Evolutionary conservation across 2,797 vertebrate species (phyloP).

Genomic region (Melanotaenia trifasciata): DNA sequence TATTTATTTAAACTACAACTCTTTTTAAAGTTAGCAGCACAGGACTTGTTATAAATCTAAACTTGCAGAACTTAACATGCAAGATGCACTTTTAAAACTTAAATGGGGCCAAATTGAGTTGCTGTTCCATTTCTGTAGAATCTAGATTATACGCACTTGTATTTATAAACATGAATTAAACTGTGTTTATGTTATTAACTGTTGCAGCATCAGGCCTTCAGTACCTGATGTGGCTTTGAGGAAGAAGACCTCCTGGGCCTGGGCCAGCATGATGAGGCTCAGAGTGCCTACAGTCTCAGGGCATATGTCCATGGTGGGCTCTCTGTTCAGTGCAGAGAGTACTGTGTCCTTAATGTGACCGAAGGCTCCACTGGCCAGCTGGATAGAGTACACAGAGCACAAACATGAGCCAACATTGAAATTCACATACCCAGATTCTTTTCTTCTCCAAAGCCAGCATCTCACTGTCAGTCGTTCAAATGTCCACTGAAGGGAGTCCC

Average conservation of each 20-base stretch:
- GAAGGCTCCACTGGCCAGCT: conserved; percentile 97
- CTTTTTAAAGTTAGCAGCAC: conserved; percentile 15
- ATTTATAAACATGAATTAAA: background rate
- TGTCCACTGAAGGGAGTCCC: background rate
- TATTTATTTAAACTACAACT: conserved; percentile 18
- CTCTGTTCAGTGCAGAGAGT: conserved; percentile 92
- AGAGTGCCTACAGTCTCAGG: conserved; percentile 95
- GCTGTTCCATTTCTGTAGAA: background rate
- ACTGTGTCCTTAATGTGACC: conserved; percentile 98
- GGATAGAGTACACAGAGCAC: conserved; percentile 13
- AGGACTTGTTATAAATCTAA: conserved; percentile 21
- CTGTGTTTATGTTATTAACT: background rate
- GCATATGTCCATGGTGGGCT: conserved; percentile 97
- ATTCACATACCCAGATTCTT: background rate
- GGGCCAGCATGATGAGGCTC: conserved; percentile 97
- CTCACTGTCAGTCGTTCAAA: background rate
- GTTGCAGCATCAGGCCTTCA: background rate
- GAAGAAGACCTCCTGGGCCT: conserved; percentile 99
- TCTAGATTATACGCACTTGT: background rate
- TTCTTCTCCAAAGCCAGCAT: background rate
- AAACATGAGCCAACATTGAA: background rate
- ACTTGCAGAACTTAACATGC: background rate
- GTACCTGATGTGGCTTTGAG: conserved; percentile 96
- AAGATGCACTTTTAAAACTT: conserved; percentile 17
- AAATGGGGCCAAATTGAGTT: background rate